Evolutionary conservation across 2,113 vertebrate species (phyloP), one percentile per base, ranked within the genome.

Genomic region (Promerops cafer): DNA sequence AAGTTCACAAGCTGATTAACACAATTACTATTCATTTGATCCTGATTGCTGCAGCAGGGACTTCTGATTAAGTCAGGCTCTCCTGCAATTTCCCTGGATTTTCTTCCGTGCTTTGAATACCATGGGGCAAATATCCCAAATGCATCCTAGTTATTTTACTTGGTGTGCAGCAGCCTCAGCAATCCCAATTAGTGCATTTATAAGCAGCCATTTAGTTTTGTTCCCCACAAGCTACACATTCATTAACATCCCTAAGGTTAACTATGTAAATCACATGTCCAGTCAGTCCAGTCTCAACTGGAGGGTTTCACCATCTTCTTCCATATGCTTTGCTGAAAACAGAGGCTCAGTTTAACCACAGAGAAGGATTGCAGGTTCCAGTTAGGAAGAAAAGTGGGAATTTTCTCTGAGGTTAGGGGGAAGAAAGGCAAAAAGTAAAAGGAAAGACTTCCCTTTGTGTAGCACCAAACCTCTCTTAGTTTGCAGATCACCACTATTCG

Each of bases 11-110:
- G 88, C 84, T 95, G 96, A 97, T 98, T 97, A 97, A 76, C 56
- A 66, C 92, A 95, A 97, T 98, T 97, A 97, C 49, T 94, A 74
- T 95, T 98, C 94, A 98, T 98, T 97, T 97, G 61, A 96, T 97
- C 92, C 92, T 94, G 97, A 97, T 97, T 97, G 94, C 94, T 95
- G 52, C 83, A 93, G 93, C 60, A 27, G 87, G 90, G 75, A 94
- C 61, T 95, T 85, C 71, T 95, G 96, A 97, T 97, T 98, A 97
- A 96, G 81, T 79, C 92, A 83, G 84, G 65, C 93, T 94, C 76
- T 87, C 93, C 93, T 81, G 66, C 84, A 95, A 90, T 98, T 96
- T 90, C 50, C 91, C 35, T 5, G 19, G 56, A 63, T 87, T 90
- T 49, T 90, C 84, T 84, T 69, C 88, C 15, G 40, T 97, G 95